Conservation (phyloP, 2,888 invertebrate genomes). For the Adelognathus sp. region DNA sequence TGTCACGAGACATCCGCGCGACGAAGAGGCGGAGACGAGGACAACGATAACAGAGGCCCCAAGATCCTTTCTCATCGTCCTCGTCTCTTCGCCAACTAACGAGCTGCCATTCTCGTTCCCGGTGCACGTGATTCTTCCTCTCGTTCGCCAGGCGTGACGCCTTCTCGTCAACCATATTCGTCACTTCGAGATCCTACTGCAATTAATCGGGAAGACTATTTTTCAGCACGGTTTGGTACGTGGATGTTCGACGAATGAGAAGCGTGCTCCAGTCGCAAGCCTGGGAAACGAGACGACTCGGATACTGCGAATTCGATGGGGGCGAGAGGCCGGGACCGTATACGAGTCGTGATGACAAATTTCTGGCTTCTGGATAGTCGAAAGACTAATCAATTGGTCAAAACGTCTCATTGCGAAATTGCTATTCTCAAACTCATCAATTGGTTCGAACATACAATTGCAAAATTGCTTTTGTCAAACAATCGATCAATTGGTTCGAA, state of each 20-base stretch:
- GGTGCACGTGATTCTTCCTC: conserved; percentile 39
- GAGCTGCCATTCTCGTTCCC: conserved; percentile 51
- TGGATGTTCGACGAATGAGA: conserved; percentile 22
- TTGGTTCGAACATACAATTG: too few species aligned
- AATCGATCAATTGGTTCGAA: too few species aligned
- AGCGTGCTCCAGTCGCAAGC: too few species aligned
- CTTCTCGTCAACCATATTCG: conserved; percentile 16
- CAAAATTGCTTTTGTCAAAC: too few species aligned
- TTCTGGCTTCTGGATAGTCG: too few species aligned
- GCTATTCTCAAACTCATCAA: too few species aligned
- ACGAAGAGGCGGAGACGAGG: conserved; percentile 1
- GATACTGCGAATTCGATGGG: too few species aligned
- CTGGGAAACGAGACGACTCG: too few species aligned
- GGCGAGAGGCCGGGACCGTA: too few species aligned
- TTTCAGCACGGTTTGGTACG: not conserved
- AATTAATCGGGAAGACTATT: conserved; percentile 54
- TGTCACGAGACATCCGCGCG: conserved; percentile 22
- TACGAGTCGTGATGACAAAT: too few species aligned
- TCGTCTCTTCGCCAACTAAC: conserved; percentile 55
- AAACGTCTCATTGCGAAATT: too few species aligned
- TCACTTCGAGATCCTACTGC: conserved; percentile 38
- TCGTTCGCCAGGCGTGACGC: conserved; percentile 46
- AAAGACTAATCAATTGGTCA: too few species aligned
- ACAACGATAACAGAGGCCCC: not conserved
- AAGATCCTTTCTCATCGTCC: conserved; percentile 22